Evolutionary conservation across 2,888 invertebrate genomes (phyloP).

Genomic region (Eilema depressum): DNA sequence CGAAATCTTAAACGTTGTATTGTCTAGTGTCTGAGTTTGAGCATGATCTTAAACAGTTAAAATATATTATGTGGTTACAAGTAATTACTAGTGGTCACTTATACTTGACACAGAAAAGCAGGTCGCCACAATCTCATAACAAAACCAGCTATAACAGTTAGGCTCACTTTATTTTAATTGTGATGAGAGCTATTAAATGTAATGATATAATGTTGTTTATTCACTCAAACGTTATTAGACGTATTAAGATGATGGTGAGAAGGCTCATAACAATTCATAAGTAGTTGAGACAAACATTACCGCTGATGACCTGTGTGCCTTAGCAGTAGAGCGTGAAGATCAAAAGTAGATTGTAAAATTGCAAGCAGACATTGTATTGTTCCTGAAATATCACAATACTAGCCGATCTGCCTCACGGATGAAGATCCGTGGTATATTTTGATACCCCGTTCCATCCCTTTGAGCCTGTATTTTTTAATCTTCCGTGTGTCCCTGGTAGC

Average conservation of each 20-base stretch:
- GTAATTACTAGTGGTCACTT: slow-evolving; percentile 43
- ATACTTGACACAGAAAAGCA: slow-evolving; percentile 50
- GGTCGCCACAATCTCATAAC: slow-evolving; percentile 32
- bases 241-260: neutral
- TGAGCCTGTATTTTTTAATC: too few relatives aligned
- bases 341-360: too few relatives aligned
- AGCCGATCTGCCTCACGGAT: too few relatives aligned
- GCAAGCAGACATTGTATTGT: too few relatives aligned
- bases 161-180: neutral
- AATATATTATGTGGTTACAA: slow-evolving; percentile 44
- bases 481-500: too few relatives aligned
- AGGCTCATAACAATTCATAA: too few relatives aligned
- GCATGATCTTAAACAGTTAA: slow-evolving; percentile 32
- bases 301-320: too few relatives aligned
- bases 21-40: neutral
- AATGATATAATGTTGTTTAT: slow-evolving; percentile 6
- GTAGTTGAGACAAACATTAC: too few relatives aligned
- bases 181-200: neutral
- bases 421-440: too few relatives aligned
- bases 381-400: too few relatives aligned
- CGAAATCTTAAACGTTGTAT: neutral
- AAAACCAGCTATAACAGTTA: slow-evolving; percentile 21
- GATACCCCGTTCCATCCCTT: too few relatives aligned
- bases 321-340: too few relatives aligned
- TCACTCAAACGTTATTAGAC: neutral